Conservation (phyloP, 2,113 vertebrate genomes). For the Tetrao urogallus region DNA sequence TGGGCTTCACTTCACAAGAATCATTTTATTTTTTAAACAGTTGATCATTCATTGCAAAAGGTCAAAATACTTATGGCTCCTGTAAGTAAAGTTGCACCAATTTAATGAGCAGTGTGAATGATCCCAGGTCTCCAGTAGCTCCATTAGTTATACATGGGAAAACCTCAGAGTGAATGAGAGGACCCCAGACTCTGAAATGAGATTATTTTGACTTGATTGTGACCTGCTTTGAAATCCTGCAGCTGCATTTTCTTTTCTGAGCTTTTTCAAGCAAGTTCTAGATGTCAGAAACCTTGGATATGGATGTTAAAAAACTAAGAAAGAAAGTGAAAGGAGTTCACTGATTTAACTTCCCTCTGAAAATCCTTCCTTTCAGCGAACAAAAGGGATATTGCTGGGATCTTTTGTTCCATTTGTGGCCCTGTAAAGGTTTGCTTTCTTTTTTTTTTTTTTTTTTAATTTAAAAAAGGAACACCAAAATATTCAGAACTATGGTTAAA, state of each 20-base stretch:
- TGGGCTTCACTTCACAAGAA: neutral
- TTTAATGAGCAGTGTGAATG: neutral
- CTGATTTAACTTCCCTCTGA: conserved; percentile 4
- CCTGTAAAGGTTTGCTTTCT: neutral
- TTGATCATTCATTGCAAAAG: neutral
- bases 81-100: neutral
- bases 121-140: neutral
- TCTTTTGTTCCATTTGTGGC: conserved; percentile 32
- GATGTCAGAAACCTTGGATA: conserved; percentile 16
- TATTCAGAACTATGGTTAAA: neutral
- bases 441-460: neutral
- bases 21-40: neutral
- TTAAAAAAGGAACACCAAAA: neutral
- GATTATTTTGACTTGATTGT: conserved; percentile 11
- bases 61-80: neutral
- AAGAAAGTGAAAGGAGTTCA: conserved; percentile 26
- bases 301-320: conserved; percentile 23
- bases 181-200: neutral
- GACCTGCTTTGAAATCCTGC: conserved; percentile 27
- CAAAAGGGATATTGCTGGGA: neutral
- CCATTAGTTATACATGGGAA: neutral
- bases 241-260: conserved; percentile 29
- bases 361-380: conserved; percentile 27
- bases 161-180: neutral
- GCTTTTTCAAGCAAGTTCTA: conserved; percentile 28